Conservation (phyloP, 2,888 invertebrate species). For the Rhorus exstirpatorius region DNA sequence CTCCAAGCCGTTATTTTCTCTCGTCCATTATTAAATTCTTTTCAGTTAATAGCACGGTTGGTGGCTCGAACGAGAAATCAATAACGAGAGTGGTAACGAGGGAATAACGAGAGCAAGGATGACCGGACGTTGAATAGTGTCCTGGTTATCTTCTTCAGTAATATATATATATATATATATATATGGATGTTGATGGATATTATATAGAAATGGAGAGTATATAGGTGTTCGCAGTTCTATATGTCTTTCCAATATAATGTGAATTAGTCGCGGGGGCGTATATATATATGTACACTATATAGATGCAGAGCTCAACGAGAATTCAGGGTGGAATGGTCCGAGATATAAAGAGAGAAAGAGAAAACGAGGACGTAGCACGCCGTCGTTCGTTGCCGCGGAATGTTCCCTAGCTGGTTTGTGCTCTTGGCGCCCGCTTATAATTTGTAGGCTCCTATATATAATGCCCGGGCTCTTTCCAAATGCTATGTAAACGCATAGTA, state of each 20-base stretch:
- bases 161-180: conserved; percentile 25
- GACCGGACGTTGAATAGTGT: conserved; percentile 43
- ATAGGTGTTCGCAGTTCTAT: conserved; percentile 32
- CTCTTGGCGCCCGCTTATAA: conserved; percentile 72
- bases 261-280: conserved; percentile 55
- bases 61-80: conserved; percentile 64
- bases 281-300: conserved; percentile 26
- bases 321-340: conserved; percentile 31
- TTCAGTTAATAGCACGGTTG: conserved; percentile 63
- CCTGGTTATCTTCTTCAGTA: conserved; percentile 57
- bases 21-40: conserved; percentile 69
- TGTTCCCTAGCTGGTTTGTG: conserved; percentile 67
- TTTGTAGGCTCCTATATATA: conserved; percentile 72
- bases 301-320: conserved; percentile 32
- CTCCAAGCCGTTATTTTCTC: conserved; percentile 50
- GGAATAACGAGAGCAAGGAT: conserved; percentile 59
- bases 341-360: conserved; percentile 8
- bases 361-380: conserved; percentile 11
- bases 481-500: conserved; percentile 18
- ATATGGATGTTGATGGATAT: conserved; percentile 4
- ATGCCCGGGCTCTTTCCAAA: conserved; percentile 49
- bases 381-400: conserved; percentile 63
- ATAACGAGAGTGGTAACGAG: conserved; percentile 67
- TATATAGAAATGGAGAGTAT: conserved; percentile 19
- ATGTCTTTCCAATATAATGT: conserved; percentile 68